These are phyloP conservation scores for Melanchra persicariae DNA, from an alignment of 2,888 invertebrate genomes.

Conservation along the genomic window DNA sequence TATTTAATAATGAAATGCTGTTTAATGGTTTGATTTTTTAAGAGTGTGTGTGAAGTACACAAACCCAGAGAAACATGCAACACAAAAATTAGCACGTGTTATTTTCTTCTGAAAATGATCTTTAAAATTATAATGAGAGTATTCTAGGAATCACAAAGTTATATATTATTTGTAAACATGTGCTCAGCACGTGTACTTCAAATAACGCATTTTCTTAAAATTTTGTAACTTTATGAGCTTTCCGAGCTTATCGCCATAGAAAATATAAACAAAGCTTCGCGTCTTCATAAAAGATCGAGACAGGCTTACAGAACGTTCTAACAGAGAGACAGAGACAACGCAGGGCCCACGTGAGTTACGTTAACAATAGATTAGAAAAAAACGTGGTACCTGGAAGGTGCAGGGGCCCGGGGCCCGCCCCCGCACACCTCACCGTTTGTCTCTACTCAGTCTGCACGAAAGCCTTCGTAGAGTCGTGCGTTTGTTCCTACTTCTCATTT, in stretches of 20 bases:
- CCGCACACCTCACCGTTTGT: conserved; percentile 74
- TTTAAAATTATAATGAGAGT: neutral
- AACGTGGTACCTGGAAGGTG: conserved; percentile 87
- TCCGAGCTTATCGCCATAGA: conserved; percentile 79
- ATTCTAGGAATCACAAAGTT: conserved; percentile 1
- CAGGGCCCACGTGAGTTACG: conserved; percentile 85
- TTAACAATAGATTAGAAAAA: conserved; percentile 88
- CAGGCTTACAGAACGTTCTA: conserved; percentile 59
- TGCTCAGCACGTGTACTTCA: conserved; percentile 76
- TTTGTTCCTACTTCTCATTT: conserved; percentile 58
- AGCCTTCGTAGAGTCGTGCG: conserved; percentile 80
- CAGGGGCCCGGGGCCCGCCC: conserved; percentile 78
- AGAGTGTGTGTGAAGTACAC: too few relatives aligned
- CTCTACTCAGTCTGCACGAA: conserved; percentile 80
- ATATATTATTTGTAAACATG: conserved; percentile 59
- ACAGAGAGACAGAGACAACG: conserved; percentile 77
- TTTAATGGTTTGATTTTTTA: neutral
- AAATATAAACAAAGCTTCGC: conserved; percentile 86
- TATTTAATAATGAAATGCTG: conserved; percentile 17
- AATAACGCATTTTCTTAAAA: conserved; percentile 69
- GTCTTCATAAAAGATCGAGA: conserved; percentile 73
- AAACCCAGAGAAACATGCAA: too few relatives aligned
- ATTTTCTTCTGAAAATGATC: conserved; percentile 26
- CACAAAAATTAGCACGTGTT: conserved; percentile 18
- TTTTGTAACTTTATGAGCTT: conserved; percentile 74